Percentiles rank a stretch among this genome's conserved stretches.
These are phyloP conservation scores for Botia kubotai DNA, from an alignment of 2,797 vertebrate genomes.

Conservation along the genomic window DNA sequence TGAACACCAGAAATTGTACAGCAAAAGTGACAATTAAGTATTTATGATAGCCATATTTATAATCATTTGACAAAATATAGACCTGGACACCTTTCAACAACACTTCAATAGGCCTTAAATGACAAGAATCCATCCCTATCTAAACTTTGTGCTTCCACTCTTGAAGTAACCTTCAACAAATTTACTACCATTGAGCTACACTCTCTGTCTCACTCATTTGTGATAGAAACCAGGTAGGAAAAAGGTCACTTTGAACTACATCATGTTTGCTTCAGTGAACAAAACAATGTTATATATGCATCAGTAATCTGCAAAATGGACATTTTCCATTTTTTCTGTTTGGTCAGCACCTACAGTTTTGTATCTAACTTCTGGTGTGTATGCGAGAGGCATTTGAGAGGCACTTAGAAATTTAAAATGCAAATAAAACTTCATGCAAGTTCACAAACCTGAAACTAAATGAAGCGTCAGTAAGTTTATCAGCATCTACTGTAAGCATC, in stretches of 20 bases:
- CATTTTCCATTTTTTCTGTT: constrained; percentile 19
- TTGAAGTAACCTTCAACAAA: background rate
- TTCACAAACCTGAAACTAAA: background rate
- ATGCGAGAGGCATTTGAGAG: background rate
- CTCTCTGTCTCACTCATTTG: background rate
- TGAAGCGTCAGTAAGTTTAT: background rate
- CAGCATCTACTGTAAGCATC: background rate
- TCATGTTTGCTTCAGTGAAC: constrained; percentile 42
- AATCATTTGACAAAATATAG: too few relatives aligned
- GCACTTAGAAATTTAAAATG: background rate
- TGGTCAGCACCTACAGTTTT: constrained; percentile 15
- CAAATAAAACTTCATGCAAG: background rate
- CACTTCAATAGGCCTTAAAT: background rate
- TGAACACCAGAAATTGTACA: too few relatives aligned
- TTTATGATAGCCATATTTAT: too few relatives aligned
- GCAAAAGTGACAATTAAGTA: too few relatives aligned
- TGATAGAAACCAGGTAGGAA: constrained; percentile 10
- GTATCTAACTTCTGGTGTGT: background rate
- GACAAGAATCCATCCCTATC: background rate
- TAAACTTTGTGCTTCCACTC: background rate
- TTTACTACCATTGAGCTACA: background rate
- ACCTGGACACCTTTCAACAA: too few relatives aligned
- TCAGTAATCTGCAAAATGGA: constrained; percentile 36
- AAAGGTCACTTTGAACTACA: constrained; percentile 25
- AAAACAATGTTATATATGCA: constrained; percentile 49